Percentiles rank a stretch among this genome's conserved stretches.
Conservation (phyloP, 2,797 vertebrate genomes). For the Uromys caudimaculatus region DNA sequence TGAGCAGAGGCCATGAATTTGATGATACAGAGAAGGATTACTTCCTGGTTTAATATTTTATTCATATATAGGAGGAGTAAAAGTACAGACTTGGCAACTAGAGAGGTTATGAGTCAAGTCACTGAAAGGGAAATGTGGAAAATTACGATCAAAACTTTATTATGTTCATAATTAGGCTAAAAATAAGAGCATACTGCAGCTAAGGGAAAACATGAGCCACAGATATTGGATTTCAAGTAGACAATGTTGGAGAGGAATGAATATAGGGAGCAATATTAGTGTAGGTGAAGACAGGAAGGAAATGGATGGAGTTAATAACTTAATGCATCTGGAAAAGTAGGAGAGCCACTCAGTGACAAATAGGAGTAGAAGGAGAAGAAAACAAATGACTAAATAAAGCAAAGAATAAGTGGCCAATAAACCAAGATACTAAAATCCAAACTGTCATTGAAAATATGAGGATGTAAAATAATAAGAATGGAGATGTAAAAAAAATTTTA, state of each 20-base stretch:
- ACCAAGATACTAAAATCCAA: slow-evolving; percentile 33
- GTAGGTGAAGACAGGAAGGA: slow-evolving; percentile 69
- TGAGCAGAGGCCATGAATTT: background rate
- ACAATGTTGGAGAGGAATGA: slow-evolving; percentile 43
- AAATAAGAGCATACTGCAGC: slow-evolving; percentile 62
- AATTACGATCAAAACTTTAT: slow-evolving; percentile 59
- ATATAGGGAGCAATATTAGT: slow-evolving; percentile 56
- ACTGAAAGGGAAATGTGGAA: slow-evolving; percentile 62
- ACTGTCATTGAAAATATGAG: background rate
- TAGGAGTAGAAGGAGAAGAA: slow-evolving; percentile 35
- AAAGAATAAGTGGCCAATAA: slow-evolving; percentile 67
- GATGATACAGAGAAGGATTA: background rate
- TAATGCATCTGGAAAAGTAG: slow-evolving; percentile 69
- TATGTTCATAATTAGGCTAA: slow-evolving; percentile 73
- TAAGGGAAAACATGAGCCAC: slow-evolving; percentile 49
- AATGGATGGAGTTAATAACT: slow-evolving; percentile 80
- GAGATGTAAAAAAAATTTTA: background rate
- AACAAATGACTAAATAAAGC: slow-evolving; percentile 76
- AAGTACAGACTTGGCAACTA: slow-evolving; percentile 47
- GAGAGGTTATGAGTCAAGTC: slow-evolving; percentile 63
- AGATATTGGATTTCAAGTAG: slow-evolving; percentile 63
- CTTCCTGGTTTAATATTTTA: slow-evolving; percentile 58
- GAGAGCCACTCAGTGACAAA: slow-evolving; percentile 45
- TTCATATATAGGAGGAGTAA: slow-evolving; percentile 33
- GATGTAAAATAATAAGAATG: slow-evolving; percentile 12